A percentile compares a stretch with the other conserved stretches of the same genome.
phyloP scores from a whole-genome alignment of 2,797 vertebrate genomes.

The Dendrocincla fuliginosa region DNA sequence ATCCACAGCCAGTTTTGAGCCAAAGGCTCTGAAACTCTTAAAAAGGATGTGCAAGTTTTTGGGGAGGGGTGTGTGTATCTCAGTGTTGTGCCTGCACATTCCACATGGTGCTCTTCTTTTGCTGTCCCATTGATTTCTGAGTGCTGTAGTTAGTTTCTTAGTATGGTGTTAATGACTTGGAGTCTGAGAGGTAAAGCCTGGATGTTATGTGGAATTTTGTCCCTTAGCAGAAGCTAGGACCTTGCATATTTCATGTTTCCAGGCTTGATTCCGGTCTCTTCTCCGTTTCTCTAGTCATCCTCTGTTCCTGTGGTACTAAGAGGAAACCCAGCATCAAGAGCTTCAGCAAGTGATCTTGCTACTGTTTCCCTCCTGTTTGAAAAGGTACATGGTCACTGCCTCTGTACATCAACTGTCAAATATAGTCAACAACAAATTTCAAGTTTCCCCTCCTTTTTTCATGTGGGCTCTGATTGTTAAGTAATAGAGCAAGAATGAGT shows the following conservation, averaged over 20 bases:
- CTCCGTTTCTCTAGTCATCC: neutral
- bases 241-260: neutral
- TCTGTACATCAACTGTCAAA: neutral
- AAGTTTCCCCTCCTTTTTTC: neutral
- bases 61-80: neutral
- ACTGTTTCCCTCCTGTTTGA: accelerated
- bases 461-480: neutral
- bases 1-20: neutral
- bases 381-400: neutral
- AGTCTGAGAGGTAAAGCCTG: neutral
- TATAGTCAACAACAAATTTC: neutral
- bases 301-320: neutral
- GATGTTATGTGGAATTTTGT: neutral
- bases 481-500: neutral
- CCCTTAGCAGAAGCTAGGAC: neutral
- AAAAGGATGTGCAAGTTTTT: neutral
- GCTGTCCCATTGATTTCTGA: neutral
- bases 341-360: neutral
- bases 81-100: neutral
- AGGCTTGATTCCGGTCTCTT: neutral
- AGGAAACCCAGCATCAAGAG: neutral
- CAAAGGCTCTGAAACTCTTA: neutral
- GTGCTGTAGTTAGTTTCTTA: neutral
- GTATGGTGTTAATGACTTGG: neutral
- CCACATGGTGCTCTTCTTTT: neutral